Conservation (phyloP, 2,888 invertebrate species). For the Tetranychus piercei region DNA sequence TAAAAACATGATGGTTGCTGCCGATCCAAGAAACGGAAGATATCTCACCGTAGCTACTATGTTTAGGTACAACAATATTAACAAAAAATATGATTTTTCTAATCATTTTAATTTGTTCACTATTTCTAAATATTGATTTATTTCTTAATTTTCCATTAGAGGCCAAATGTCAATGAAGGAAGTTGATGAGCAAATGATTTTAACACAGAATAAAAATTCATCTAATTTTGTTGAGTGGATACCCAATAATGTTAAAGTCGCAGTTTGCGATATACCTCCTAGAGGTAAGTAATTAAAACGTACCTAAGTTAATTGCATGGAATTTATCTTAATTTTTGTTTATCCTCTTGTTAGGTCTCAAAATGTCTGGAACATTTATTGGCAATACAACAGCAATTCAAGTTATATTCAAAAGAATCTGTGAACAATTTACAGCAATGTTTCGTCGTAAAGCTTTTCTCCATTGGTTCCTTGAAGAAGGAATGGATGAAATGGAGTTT, state of each 20-base stretch:
- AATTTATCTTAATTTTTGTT: not conserved
- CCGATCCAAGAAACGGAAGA: slow-evolving; percentile 38
- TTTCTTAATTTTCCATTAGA: not conserved
- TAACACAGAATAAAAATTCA: slow-evolving; percentile 34
- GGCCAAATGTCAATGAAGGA: slow-evolving; percentile 88
- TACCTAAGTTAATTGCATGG: not conserved
- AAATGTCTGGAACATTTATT: slow-evolving; percentile 75
- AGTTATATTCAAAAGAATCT: slow-evolving; percentile 59
- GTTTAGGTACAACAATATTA: slow-evolving; percentile 34
- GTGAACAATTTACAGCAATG: slow-evolving; percentile 34
- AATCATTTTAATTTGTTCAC: not conserved
- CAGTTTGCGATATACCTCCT: slow-evolving; percentile 56
- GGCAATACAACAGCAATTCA: slow-evolving; percentile 75
- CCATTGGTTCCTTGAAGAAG: slow-evolving; percentile 34
- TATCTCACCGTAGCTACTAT: slow-evolving; percentile 44
- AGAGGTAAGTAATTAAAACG: slow-evolving; percentile 27
- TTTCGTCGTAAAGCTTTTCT: slow-evolving; percentile 40
- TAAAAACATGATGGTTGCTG: slow-evolving; percentile 41
- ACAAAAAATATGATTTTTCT: not conserved
- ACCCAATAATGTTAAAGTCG: slow-evolving; percentile 26
- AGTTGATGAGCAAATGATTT: slow-evolving; percentile 40
- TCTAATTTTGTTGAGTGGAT: slow-evolving; percentile 39
- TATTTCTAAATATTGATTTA: not conserved
- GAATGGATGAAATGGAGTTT: slow-evolving; percentile 16
- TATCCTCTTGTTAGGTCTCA: slow-evolving; percentile 44